Conservation (phyloP, 92 coral and sea anemone genomes). For the Siderastrea siderea region DNA sequence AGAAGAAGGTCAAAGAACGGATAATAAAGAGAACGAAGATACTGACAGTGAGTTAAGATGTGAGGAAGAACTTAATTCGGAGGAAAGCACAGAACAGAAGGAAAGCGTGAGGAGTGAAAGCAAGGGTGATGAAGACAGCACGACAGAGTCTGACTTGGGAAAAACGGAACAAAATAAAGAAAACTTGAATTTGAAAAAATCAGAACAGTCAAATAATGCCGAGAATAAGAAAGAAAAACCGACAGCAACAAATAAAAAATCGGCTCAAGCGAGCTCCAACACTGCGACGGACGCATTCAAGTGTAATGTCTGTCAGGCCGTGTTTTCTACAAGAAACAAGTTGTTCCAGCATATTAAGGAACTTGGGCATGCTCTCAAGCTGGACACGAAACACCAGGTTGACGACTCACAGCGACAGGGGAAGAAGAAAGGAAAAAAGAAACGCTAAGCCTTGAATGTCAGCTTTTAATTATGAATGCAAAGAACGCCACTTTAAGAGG, state of each 20-base stretch:
- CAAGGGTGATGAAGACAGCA: neutral
- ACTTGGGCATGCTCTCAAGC: conserved; percentile 89
- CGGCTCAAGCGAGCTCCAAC: conserved; percentile 11
- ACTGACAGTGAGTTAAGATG: neutral
- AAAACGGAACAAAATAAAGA: neutral
- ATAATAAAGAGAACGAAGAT: conserved; percentile 24
- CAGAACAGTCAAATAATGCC: conserved; percentile 1
- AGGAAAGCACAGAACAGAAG: neutral
- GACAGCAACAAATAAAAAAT: conserved; percentile 32
- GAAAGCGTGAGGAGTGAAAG: conserved; percentile 1
- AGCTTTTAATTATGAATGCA: neutral
- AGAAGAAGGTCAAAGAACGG: conserved; percentile 28
- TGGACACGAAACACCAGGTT: conserved; percentile 50
- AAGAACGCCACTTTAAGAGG: conserved; percentile 8
- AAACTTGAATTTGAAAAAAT: conserved; percentile 21
- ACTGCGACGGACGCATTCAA: conserved; percentile 4
- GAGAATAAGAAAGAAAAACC: conserved; percentile 26
- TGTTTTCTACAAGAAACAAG: conserved; percentile 88
- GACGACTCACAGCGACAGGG: conserved; percentile 49
- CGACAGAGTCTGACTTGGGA: neutral
- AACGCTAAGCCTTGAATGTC: conserved; percentile 6
- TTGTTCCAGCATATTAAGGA: conserved; percentile 96
- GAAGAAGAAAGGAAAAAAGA: conserved; percentile 81
- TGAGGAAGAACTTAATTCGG: neutral
- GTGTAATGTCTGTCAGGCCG: conserved; percentile 90